Evolutionary conservation across 2,797 vertebrate species (phyloP).

Genomic region (Tamandua tetradactyla): DNA sequence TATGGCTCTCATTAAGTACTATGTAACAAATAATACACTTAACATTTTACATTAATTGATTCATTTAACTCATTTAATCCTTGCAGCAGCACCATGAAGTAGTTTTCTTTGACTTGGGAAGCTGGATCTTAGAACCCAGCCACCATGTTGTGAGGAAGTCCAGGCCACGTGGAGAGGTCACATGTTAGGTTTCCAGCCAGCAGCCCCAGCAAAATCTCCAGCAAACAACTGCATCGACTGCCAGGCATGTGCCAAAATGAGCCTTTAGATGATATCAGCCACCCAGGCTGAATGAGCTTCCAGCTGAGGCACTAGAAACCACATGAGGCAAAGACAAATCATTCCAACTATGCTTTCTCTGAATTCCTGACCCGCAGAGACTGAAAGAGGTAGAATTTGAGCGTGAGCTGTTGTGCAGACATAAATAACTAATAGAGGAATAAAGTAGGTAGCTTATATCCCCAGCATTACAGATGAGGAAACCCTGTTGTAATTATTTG

Average conservation of each 20-base stretch:
- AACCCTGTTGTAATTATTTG: neutral
- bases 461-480: neutral
- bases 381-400: neutral
- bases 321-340: neutral
- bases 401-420: neutral
- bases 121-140: neutral
- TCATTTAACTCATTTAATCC: neutral
- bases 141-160: neutral
- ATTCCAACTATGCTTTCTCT: neutral
- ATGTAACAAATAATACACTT: neutral
- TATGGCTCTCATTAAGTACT: neutral
- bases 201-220: neutral
- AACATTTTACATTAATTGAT: neutral
- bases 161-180: neutral
- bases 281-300: neutral
- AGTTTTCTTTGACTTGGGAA: neutral
- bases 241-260: neutral
- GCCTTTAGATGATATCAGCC: neutral
- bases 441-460: neutral
- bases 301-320: neutral
- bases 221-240: neutral
- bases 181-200: neutral
- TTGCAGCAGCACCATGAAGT: neutral
- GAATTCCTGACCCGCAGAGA: neutral
- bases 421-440: neutral